These are phyloP conservation scores for Sinocyclocheilus grahami DNA, from an alignment of 2,113 vertebrate genomes.

Conservation along the genomic window DNA sequence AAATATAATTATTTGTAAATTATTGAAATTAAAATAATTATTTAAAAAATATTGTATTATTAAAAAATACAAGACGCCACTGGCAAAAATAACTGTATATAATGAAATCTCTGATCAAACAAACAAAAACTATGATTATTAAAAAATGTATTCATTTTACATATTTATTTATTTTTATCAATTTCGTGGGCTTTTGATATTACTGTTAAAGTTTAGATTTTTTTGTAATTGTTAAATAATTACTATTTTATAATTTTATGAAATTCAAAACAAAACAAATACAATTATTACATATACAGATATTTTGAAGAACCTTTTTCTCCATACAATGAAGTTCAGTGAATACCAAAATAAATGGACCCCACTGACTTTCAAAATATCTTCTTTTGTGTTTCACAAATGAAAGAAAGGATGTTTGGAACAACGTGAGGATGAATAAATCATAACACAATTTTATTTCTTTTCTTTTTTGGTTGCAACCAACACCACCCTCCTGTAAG, in stretches of 20 bases:
- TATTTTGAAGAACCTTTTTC: not conserved
- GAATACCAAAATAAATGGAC: not conserved
- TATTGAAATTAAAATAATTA: too few relatives aligned
- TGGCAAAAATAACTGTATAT: too few relatives aligned
- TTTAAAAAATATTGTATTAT: too few relatives aligned
- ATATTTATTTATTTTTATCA: not conserved
- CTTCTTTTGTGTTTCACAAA: not conserved
- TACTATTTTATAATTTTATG: not conserved
- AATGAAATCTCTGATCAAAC: too few relatives aligned
- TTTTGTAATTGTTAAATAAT: not conserved
- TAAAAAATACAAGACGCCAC: too few relatives aligned
- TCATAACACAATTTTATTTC: not conserved
- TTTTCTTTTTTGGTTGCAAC: not conserved
- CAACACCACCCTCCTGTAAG: not conserved
- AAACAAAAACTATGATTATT: too few relatives aligned
- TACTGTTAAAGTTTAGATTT: not conserved
- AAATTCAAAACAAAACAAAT: too few relatives aligned
- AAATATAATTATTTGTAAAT: not conserved
- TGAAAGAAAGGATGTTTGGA: not conserved
- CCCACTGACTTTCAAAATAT: not conserved
- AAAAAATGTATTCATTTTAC: not conserved
- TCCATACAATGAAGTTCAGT: not conserved
- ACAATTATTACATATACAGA: not conserved
- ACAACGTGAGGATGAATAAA: not conserved
- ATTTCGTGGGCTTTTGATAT: not conserved